Percentiles rank a stretch among this genome's conserved stretches.
Evolutionary conservation across 2,113 vertebrate genomes (phyloP).

Genomic region (Xenopus borealis): DNA sequence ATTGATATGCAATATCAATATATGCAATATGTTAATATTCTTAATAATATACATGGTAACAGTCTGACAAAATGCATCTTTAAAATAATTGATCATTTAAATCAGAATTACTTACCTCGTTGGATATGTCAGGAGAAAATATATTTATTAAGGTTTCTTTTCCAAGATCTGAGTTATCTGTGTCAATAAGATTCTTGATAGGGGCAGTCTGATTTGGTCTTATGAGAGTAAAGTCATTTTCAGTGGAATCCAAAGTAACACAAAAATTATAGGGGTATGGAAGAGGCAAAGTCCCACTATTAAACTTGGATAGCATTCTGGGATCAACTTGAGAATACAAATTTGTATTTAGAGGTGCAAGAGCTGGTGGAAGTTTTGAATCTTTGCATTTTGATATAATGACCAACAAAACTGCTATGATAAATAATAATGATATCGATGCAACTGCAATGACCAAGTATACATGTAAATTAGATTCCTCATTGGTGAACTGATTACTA

Average conservation of each 20-base stretch:
- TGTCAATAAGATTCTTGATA: background rate
- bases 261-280: slow-evolving; percentile 8
- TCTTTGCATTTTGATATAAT: slow-evolving; percentile 2
- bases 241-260: slow-evolving; percentile 5
- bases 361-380: background rate
- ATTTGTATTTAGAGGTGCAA: background rate
- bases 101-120: no score
- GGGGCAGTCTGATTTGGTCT: background rate
- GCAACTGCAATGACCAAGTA: slow-evolving; percentile 59
- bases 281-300: background rate
- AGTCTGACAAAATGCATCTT: no score
- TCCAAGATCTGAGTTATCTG: background rate
- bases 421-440: background rate
- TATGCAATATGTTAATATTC: no score
- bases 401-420: background rate
- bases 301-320: background rate
- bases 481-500: slow-evolving; percentile 49
- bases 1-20: no score
- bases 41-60: no score
- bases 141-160: background rate
- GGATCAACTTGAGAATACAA: slow-evolving; percentile 6
- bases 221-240: slow-evolving; percentile 5
- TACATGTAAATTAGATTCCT: slow-evolving; percentile 54
- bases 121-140: no score
- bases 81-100: no score